phyloP scores from a whole-genome alignment of 2,888 invertebrate species.

The Thysanoteuthis rhombus region DNA sequence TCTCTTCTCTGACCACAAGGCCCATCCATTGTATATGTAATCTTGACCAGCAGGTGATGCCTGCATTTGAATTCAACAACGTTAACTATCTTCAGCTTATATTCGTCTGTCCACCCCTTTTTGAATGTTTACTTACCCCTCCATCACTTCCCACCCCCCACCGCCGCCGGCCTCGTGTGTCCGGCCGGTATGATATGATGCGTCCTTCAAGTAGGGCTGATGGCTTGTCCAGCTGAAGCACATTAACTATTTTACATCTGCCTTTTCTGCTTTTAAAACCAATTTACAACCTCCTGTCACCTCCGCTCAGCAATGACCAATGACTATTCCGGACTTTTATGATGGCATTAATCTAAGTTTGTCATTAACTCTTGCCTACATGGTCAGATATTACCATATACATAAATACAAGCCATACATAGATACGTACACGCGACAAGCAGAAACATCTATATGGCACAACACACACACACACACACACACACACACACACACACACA shows the following conservation, averaged over 20 bases:
- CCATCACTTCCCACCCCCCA: background rate
- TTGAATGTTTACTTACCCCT: background rate
- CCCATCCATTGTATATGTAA: too few relatives aligned
- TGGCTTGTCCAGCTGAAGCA: constrained; percentile 12
- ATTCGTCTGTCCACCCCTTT: background rate
- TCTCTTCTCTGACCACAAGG: background rate
- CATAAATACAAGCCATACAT: background rate
- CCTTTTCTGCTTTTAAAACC: background rate
- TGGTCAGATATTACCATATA: too few relatives aligned
- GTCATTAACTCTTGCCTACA: background rate
- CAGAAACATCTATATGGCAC: too few relatives aligned
- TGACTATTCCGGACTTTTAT: background rate
- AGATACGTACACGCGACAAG: too few relatives aligned
- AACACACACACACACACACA: too few relatives aligned
- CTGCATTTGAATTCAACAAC: background rate
- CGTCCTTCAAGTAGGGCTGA: background rate
- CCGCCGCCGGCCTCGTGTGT: background rate
- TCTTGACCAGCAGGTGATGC: background rate
- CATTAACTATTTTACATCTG: background rate
- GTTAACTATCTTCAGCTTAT: background rate
- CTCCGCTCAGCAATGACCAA: background rate
- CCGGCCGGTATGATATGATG: background rate
- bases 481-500: too few relatives aligned
- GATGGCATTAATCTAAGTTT: background rate
- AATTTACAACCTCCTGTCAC: background rate